These are phyloP conservation scores for Drosophila formosana DNA, from an alignment of 2,888 invertebrate species.

Conservation along the genomic window DNA sequence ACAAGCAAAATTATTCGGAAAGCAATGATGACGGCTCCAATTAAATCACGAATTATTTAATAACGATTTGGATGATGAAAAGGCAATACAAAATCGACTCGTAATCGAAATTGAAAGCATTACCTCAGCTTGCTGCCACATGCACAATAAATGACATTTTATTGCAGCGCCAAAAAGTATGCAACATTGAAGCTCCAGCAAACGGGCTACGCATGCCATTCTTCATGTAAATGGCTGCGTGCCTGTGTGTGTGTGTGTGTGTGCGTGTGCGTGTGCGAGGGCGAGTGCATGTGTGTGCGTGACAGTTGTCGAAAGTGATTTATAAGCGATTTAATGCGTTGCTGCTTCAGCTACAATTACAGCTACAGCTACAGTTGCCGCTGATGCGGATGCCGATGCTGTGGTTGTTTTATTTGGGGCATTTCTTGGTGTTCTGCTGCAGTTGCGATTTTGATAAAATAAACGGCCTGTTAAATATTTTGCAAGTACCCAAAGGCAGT, in stretches of 20 bases:
- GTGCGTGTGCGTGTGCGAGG: background rate
- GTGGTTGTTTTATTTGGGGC: conserved; percentile 8
- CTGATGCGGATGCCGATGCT: conserved; percentile 1
- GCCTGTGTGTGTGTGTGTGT: background rate
- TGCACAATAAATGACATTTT: conserved; percentile 39
- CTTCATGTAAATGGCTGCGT: too few species aligned
- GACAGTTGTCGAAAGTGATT: conserved; percentile 52
- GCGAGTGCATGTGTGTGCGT: conserved; percentile 11
- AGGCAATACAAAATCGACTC: background rate
- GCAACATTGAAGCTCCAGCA: conserved; percentile 17
- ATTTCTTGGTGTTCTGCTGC: conserved; percentile 15
- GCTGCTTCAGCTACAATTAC: conserved; percentile 12
- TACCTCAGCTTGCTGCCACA: conserved; percentile 7
- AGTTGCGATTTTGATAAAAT: conserved; percentile 38
- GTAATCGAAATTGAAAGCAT: conserved; percentile 29
- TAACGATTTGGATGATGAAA: conserved; percentile 15
- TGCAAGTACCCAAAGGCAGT: conserved; percentile 48
- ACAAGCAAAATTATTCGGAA: too few species aligned
- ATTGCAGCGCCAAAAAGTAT: conserved; percentile 43
- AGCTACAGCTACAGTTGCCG: conserved; percentile 16
- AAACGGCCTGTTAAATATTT: conserved; percentile 66
- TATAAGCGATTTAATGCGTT: conserved; percentile 57
- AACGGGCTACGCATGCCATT: background rate
- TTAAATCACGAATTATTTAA: conserved; percentile 29
- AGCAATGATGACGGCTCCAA: background rate